Evolutionary conservation across 2,113 vertebrate species (phyloP), one percentile per base, ranked within the genome.

Genomic region (Nyctibius bracteatus): DNA sequence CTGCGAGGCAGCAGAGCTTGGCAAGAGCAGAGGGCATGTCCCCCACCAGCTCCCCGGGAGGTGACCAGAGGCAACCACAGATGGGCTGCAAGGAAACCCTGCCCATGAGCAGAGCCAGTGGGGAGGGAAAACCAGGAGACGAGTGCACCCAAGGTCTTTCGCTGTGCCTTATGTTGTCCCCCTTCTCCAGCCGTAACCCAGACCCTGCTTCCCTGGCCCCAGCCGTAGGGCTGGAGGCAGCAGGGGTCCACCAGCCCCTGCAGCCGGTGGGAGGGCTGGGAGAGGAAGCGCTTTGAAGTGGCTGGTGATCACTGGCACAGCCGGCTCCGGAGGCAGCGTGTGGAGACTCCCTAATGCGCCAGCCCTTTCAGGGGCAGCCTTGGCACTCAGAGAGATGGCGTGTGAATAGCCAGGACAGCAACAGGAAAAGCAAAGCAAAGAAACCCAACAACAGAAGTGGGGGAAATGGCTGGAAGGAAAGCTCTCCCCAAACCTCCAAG

Each of bases 241-340:
- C 1, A 3, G 37, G 84, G 71, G 57, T 81, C 71, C 25, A 8
- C 68, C 92, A 91, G 95, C 59, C 54, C 54, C 5, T 10, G 92
- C 77, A 96, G 95, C 84, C 83, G 3, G 59, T 73, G 92, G 81
- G 91, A 92, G 93, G 84, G 93, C 87, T 9, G 25, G 94, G 91
- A 96, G 87, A 96, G 96, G 96, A 97, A 96, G 94, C 18, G 49
- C 95, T 96, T 96, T 96, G 93, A 97, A 96, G 95, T 95, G 94
- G 81, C 95, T 96, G 83, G 75, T 9, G 86, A 92, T 94, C 19
- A 31, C 86, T 96, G 95, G 96, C 96, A 96, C 94, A 90, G 94
- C 87, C 90, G 12, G 93, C 91, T 94, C 96, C 95, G 96, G 96
- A 97, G 95, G 90, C 96, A 62, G 86, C 85, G 80, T 94, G 94